Evolutionary conservation across 1,140 invertebrate species (phyloP).

Genomic region (Diachasmimorpha longicaudata): DNA sequence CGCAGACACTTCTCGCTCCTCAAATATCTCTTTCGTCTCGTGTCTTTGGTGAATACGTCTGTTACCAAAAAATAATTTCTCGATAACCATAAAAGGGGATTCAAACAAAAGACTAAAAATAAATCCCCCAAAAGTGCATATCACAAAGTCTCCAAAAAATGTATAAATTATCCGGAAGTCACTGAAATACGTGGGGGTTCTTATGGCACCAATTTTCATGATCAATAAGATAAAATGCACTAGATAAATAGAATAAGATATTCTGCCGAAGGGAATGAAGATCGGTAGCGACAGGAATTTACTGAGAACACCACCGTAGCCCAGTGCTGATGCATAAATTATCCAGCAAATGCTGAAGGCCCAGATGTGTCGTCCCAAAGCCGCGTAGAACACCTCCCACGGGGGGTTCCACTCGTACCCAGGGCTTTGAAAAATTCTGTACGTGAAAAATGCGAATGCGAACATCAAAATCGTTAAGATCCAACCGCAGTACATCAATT

Average conservation of each 20-base stretch:
- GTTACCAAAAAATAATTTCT: slow-evolving; percentile 25
- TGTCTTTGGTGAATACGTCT: background rate
- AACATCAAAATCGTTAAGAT: background rate
- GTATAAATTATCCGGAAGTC: background rate
- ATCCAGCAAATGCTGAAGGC: slow-evolving; percentile 58
- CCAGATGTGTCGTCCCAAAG: slow-evolving; percentile 53
- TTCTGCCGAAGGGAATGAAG: slow-evolving; percentile 64
- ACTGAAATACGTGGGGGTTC: slow-evolving; percentile 18
- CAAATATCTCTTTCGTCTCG: background rate
- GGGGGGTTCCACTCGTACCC: slow-evolving; percentile 19
- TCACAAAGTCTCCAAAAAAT: slow-evolving; percentile 22
- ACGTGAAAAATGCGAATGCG: background rate
- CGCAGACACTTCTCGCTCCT: too few relatives aligned
- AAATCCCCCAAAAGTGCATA: slow-evolving; percentile 25
- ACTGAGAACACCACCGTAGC: slow-evolving; percentile 51
- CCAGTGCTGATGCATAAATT: slow-evolving; percentile 58
- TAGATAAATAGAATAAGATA: slow-evolving; percentile 68
- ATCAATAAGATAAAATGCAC: slow-evolving; percentile 52
- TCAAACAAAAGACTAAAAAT: slow-evolving; percentile 30
- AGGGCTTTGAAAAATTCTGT: background rate
- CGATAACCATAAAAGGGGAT: slow-evolving; percentile 31
- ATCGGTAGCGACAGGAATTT: slow-evolving; percentile 63
- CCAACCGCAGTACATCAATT: slow-evolving; percentile 11
- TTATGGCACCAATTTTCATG: background rate
- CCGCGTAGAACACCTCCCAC: slow-evolving; percentile 46